Base-by-base conservation (phyloP, 2,888 invertebrate species). In the Agrochola litura region DNA sequence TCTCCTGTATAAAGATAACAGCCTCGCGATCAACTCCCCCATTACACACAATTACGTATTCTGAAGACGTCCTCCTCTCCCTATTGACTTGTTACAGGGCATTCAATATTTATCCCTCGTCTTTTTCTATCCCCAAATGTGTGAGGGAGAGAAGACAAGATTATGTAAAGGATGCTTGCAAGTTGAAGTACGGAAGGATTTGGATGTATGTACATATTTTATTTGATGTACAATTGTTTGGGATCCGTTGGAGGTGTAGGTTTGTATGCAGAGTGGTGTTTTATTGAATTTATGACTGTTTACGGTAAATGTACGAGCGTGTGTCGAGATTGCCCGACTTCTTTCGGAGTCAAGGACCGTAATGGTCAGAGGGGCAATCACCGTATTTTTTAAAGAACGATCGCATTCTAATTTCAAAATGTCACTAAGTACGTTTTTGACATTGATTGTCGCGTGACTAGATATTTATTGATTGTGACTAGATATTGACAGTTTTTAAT, bases 11-110 rank as follows among this genome's bases (percentile, higher is more conserved):
- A 64, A 68, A 77, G 77, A 83, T 76, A 80, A 43, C 58, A 61
- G 67, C 52, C 71, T 73, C 41, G n/a, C 70, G 77, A 79, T 60
- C 14, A 70, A 56, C 56, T 64, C 30, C 49, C 46, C 54, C 41
- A 70, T 86, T 76, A 78, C 76, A 52, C 72, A 60, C 66, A 73
- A 88, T 87, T 78, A 82, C 79, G 72, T 80, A 87, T 87, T 86
- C 87, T 14, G 41, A 58, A 76, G 49, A 25, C 76, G 84, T 84
- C 10, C 65, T 52, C 19, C 30, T 54, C n/a, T 66, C 16, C 69
- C 80, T 77, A 87, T 88, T 88, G 87, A 89, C 86, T 88, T 82
- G 83, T 84, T 65, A 82, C 87, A 78, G 74, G 67, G 58, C 70
- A 85, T 85, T 87, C 83, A 79, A 86, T 84, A 77, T 83, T 72